phyloP scores from a whole-genome alignment of 2,888 invertebrate species.

The Nomada lathburiana region DNA sequence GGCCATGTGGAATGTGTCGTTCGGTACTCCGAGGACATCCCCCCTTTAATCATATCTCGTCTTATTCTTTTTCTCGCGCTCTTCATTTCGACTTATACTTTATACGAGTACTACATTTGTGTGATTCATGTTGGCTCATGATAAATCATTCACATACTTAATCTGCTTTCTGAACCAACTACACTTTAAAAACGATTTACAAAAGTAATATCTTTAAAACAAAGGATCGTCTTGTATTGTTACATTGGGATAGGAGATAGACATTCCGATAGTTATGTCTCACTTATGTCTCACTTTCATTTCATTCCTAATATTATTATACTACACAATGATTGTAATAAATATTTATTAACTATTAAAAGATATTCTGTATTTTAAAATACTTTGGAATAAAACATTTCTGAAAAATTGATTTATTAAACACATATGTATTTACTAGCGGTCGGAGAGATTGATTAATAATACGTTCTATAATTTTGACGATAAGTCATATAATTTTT shows the following conservation, averaged over 20 bases:
- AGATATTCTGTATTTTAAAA: no score
- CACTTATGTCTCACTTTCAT: not conserved
- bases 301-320: constrained; percentile 4
- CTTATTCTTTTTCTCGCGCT: constrained; percentile 57
- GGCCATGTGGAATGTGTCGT: constrained; percentile 59
- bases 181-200: constrained; percentile 3
- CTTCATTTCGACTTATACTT: constrained; percentile 64
- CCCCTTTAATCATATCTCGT: constrained; percentile 55
- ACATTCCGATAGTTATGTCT: no score
- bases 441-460: not conserved
- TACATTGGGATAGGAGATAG: constrained; percentile 31
- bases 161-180: constrained; percentile 39
- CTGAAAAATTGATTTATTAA: no score
- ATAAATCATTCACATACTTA: constrained; percentile 43
- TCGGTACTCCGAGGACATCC: constrained; percentile 58
- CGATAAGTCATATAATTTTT: not conserved
- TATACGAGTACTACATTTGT: constrained; percentile 54
- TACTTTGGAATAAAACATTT: no score
- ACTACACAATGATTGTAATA: no score
- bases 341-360: no score
- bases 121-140: constrained; percentile 47
- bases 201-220: constrained; percentile 37
- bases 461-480: not conserved
- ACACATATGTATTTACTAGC: not conserved
- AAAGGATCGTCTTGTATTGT: constrained; percentile 51